Percentiles rank a stretch among this genome's conserved stretches.
Conservation (phyloP, 2,888 invertebrate genomes). For the Micropterix aruncella region DNA sequence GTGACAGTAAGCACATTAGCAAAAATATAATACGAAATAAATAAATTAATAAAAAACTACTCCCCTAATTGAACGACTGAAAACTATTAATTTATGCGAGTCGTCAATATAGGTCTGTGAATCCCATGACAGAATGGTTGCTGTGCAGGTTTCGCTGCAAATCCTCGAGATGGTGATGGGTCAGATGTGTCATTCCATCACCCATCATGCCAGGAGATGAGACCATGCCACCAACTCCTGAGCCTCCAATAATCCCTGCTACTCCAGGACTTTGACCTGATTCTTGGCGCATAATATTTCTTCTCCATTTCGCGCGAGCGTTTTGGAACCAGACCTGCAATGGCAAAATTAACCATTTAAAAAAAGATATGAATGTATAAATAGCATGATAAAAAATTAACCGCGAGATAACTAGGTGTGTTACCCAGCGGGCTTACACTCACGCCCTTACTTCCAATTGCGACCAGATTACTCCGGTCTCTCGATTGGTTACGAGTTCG, state of each 20-base stretch:
- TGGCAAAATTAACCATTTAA: not conserved
- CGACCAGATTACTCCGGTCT: too few relatives aligned
- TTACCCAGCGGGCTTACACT: too few relatives aligned
- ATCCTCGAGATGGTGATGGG: not conserved
- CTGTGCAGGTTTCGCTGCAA: not conserved
- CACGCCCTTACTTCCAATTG: too few relatives aligned
- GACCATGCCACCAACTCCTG: not conserved
- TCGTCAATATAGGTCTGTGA: not conserved
- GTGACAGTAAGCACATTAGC: too few relatives aligned
- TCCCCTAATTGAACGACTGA: too few relatives aligned
- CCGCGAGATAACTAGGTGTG: too few relatives aligned
- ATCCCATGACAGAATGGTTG: not conserved
- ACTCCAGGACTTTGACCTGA: constrained; percentile 16
- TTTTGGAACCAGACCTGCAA: constrained; percentile 99
- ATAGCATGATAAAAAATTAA: too few relatives aligned
- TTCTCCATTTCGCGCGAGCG: constrained; percentile 94
- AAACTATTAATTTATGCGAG: too few relatives aligned
- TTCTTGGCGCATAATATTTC: constrained; percentile 84
- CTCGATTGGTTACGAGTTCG: too few relatives aligned
- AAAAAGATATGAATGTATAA: too few relatives aligned
- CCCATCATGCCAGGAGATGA: not conserved
- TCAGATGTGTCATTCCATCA: not conserved
- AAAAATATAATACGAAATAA: too few relatives aligned
- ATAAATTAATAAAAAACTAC: too few relatives aligned
- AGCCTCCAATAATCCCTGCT: not conserved